Base-by-base conservation (phyloP, 2,888 invertebrate genomes). In the Chymomyza fuscimana region DNA sequence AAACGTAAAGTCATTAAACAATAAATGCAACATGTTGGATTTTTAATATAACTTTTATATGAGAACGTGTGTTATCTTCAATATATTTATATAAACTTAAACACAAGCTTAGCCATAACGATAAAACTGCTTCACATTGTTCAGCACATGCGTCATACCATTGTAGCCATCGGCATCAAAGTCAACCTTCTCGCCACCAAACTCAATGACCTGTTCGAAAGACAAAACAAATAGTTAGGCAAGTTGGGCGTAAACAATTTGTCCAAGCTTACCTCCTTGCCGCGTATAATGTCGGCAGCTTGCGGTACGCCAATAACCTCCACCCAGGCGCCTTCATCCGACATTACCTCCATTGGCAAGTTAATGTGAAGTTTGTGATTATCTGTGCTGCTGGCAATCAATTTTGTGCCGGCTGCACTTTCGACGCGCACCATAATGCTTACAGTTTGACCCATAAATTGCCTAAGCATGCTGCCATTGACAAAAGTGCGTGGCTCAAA, bases 121-220 rank as follows among this genome's bases (percentile, higher is more conserved):
- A 72, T 81, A 78, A 60, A 80, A 73, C n/a, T 69, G 65, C 19
- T 89, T 86, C 4, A 81, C 79, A 61, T 91, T 90, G 65, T 88
- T 89, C 71, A 92, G 76, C 65, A 92, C 79, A 32, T 88, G 89
- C 4, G 90, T 88, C 87, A 91, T 84, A 74, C 90, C 89, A 58
- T 92, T 92, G 71, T 92, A 91, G 19, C 89, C 87, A 0, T 91
- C 91, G 16, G 78, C 73, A 70, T 92, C 92, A 15, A 92, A 90
- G 10, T 91, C 91, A 4, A 84, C 77, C 16, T 89, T 81, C 5
- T 91, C 90, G 7, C 86, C 90, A 3, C 89, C 85, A 65, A 92
- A 92, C n/a, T 89, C 80, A 9, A 92, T 89, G 0, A 89, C 87
- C 91, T 92, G 73, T 2, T 79, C 40, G 12, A 10, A 12, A 46